These are phyloP conservation scores for Leptinotarsa lineolata DNA, from an alignment of 1,140 invertebrate genomes.

Conservation along the genomic window DNA sequence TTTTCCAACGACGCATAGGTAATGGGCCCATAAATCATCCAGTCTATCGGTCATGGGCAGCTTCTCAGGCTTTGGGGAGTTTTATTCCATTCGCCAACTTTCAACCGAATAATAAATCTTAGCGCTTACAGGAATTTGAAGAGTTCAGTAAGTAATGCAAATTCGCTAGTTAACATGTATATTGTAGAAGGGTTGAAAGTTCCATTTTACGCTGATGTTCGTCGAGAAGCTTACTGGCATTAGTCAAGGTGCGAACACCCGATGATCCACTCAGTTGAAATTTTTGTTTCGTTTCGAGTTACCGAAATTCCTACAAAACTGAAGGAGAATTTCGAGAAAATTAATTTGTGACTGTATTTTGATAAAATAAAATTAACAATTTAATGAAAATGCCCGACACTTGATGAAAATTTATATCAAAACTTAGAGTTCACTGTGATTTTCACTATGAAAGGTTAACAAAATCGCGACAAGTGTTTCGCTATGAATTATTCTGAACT, in stretches of 20 bases:
- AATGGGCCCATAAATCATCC: not conserved
- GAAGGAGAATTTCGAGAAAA: too few relatives aligned
- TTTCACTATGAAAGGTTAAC: too few relatives aligned
- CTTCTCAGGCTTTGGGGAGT: slow-evolving; percentile 1
- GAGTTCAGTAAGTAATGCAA: slow-evolving; percentile 6
- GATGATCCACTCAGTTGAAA: too few relatives aligned
- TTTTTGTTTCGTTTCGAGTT: too few relatives aligned
- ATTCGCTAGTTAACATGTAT: slow-evolving; percentile 6
- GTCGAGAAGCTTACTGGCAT: not conserved
- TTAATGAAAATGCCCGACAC: too few relatives aligned
- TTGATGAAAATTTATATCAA: too few relatives aligned
- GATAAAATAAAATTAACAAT: too few relatives aligned
- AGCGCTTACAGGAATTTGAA: slow-evolving; percentile 5
- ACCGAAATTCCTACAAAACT: too few relatives aligned
- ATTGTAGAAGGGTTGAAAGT: not conserved
- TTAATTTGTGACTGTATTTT: too few relatives aligned
- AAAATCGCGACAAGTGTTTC: too few relatives aligned
- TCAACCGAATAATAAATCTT: slow-evolving; percentile 1
- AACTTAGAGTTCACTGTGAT: too few relatives aligned
- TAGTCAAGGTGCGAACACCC: not conserved
- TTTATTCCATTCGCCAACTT: not conserved
- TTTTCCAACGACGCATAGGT: not conserved
- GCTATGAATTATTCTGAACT: too few relatives aligned
- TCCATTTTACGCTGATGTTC: not conserved
- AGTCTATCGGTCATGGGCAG: slow-evolving; percentile 7